Base-by-base conservation (phyloP, 2,888 invertebrate species). In the Melipona beecheii region DNA sequence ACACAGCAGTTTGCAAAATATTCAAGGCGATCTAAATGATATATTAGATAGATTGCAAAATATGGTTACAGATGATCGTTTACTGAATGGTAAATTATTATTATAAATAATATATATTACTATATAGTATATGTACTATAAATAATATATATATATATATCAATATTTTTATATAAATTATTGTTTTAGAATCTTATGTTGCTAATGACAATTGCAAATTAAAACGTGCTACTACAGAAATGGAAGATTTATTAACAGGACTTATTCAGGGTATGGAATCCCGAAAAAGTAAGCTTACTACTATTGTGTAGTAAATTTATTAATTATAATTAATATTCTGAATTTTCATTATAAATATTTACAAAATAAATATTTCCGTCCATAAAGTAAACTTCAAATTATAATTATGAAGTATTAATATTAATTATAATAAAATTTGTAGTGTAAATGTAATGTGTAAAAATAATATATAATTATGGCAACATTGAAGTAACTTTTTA, bases 11-110 rank as follows among this genome's bases (percentile, higher is more conserved):
- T 88, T 94, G 60, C 94, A 94, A 87, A 94, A 94, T 87, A 95
- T 96, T 72, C 96, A 96, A 88, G 96, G 96, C 0, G 97, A 97
- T 91, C 92, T 97, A 9, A 97, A 97, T 91, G 96, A 96, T 4
- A 97, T 97, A 31, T 92, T 97, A 73, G 96, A 96, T 54, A 95
- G 97, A 85, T 94, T 97, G 86, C 97, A 97, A 93, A 96, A 97
- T 93, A 97, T 97, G 94, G 94, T 97, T 75, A 96, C 96, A 0
- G 96, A 96, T 87, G 97, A 97, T 92, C 96, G 96, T 90, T 95
- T 96, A 83, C 94, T 96, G 85, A 97, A 97, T 89, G 96, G 96
- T 96, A 91, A 78, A 52, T 72, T 49, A 54, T 31, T 71, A 75
- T 36, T 69, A 58, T 24, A 19, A 62, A 50, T 64, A 19, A 27